Evolutionary conservation across 2,888 invertebrate species (phyloP), one percentile per base, ranked within the genome.

Genomic region (Noctua fimbriata): DNA sequence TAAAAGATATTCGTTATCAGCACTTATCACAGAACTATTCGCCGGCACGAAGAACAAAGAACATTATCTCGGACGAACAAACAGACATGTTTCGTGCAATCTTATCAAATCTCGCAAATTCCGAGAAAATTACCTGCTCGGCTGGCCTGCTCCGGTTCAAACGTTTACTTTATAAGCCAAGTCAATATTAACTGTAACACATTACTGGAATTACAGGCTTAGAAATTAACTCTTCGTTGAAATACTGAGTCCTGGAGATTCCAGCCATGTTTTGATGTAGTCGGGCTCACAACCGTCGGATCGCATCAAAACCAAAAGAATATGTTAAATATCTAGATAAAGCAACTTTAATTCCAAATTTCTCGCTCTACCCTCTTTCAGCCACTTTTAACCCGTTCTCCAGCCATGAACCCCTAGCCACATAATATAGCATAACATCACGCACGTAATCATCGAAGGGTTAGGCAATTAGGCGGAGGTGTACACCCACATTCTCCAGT

Each of bases 101-200:
- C 88, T 88, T 88, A 88, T 88, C 88, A 78, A 76, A 83, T 79
- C 86, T 79, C 65, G 88, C 87, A 41, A 83, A 87, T 88, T 86
- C 88, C 76, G 79, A 71, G 86, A 85, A 86, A 79, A 73, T 73
- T 49, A 70, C 52, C 63, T 36, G 16, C 10, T 32, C 32, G 65
- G 69, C 41, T 72, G 72, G 73, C 83, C 71, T 75, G 77, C 78
- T 78, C 65, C 82, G 67, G 58, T 76, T 75, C 41, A 49, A 70
- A 21, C 72, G 44, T 82, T 85, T 66, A 63, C 76, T 75, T 75
- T 73, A 78, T 82, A 65, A 69, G 55, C 69, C 24, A 77, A 76
- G 85, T 83, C 44, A 85, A 85, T 85, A 83, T 83, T 85, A 69
- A 75, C 82, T 79, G 66, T 69, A n/a, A 75, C 71, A 71, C 69